Percentiles rank a stretch among this genome's conserved stretches.
Conservation (phyloP, 2,888 invertebrate species). For the Euplexia lucipara region DNA sequence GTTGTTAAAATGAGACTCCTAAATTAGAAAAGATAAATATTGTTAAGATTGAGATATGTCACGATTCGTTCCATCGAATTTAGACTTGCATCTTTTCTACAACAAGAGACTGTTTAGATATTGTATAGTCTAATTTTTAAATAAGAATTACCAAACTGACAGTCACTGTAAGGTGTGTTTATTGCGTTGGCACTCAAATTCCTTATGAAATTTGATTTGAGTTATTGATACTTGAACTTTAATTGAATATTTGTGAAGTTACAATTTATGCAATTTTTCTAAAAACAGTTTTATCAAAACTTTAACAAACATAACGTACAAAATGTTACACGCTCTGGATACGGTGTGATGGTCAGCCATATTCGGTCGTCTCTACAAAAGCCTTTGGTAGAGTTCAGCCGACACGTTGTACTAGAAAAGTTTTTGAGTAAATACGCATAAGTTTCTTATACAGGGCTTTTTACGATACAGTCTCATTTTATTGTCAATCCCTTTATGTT, state of each 20-base stretch:
- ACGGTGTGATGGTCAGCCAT: slow-evolving; percentile 49
- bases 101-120: too few relatives aligned
- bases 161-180: not conserved
- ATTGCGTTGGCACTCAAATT: not conserved
- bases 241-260: too few relatives aligned
- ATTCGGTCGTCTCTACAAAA: slow-evolving; percentile 56
- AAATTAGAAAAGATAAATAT: not conserved
- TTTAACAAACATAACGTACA: not conserved
- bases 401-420: slow-evolving; percentile 65
- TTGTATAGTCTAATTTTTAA: not conserved
- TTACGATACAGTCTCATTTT: slow-evolving; percentile 54
- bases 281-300: not conserved
- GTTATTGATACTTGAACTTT: too few relatives aligned
- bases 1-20: not conserved
- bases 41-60: not conserved
- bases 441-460: slow-evolving; percentile 51
- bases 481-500: slow-evolving; percentile 58
- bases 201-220: too few relatives aligned
- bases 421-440: slow-evolving; percentile 66
- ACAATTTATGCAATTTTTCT: not conserved
- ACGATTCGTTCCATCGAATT: not conserved
- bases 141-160: too few relatives aligned
- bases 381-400: slow-evolving; percentile 58
- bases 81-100: not conserved
- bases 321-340: not conserved